phyloP scores from a whole-genome alignment of 2,888 invertebrate genomes.

The Agriopis marginaria region DNA sequence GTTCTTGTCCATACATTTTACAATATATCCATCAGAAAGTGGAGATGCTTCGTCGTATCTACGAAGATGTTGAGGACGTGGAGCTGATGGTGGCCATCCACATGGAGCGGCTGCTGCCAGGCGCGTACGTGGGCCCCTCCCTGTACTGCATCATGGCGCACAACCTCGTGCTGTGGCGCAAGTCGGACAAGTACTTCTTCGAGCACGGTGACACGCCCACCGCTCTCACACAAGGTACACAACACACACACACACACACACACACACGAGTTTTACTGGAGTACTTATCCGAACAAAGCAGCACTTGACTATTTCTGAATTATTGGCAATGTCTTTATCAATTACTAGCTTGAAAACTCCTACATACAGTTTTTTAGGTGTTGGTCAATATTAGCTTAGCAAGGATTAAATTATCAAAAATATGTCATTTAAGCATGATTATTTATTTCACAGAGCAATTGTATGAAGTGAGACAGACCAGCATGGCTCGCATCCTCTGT shows the following conservation, averaged over 20 bases:
- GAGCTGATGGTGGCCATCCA: constrained; percentile 59
- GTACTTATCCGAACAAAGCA: background rate
- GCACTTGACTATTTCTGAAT: too few relatives aligned
- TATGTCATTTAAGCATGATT: too few relatives aligned
- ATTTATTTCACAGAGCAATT: constrained; percentile 49
- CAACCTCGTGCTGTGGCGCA: constrained; percentile 55
- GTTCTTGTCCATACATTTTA: background rate
- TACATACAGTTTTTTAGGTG: too few relatives aligned
- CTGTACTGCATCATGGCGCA: constrained; percentile 57
- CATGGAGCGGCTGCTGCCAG: constrained; percentile 50
- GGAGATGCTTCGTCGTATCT: constrained; percentile 52
- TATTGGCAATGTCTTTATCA: too few relatives aligned
- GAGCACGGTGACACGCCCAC: constrained; percentile 55
- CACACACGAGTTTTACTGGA: too few relatives aligned
- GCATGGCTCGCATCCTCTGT: constrained; percentile 90
- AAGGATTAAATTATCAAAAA: too few relatives aligned
- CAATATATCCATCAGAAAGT: constrained; percentile 53
- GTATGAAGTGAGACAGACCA: constrained; percentile 88
- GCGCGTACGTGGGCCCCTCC: constrained; percentile 48
- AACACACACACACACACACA: too few relatives aligned
- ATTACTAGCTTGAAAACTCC: too few relatives aligned
- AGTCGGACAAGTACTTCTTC: constrained; percentile 57
- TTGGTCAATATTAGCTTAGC: too few relatives aligned
- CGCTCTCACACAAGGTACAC: constrained; percentile 51
- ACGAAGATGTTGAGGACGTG: constrained; percentile 56